Percentiles rank a stretch among this genome's conserved stretches.
phyloP scores from a whole-genome alignment of 2,888 invertebrate species.

The Itoplectis maculator region DNA sequence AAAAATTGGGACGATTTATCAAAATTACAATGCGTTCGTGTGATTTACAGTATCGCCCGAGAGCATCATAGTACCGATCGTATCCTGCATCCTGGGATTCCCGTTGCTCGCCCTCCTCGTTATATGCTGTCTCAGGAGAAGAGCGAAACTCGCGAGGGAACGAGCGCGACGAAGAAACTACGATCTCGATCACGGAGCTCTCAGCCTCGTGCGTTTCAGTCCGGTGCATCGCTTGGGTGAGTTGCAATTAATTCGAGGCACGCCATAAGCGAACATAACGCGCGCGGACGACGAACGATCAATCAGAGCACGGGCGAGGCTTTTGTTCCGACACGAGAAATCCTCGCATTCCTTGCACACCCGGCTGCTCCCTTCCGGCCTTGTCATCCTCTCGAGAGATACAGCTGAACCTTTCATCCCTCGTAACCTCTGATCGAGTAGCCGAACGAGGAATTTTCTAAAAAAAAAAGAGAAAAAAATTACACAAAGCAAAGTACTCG shows the following conservation, averaged over 20 bases:
- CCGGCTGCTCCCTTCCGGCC: neutral
- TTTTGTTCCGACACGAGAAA: neutral
- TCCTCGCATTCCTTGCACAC: neutral
- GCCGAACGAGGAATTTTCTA: neutral
- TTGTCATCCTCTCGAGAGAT: neutral
- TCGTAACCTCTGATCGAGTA: neutral
- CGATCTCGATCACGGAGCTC: slow-evolving; percentile 93
- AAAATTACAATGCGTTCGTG: slow-evolving; percentile 14
- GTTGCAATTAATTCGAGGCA: slow-evolving; percentile 42
- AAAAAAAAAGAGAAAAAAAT: neutral
- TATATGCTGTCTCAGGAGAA: slow-evolving; percentile 93
- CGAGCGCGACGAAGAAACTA: slow-evolving; percentile 92
- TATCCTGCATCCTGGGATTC: slow-evolving; percentile 95
- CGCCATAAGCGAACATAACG: neutral
- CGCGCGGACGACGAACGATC: slow-evolving; percentile 40
- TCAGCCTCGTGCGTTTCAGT: slow-evolving; percentile 92
- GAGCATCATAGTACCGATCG: slow-evolving; percentile 94
- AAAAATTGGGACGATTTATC: neutral
- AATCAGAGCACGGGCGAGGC: slow-evolving; percentile 13
- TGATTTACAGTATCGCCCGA: slow-evolving; percentile 91
- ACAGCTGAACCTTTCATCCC: neutral
- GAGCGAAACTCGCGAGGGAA: slow-evolving; percentile 94
- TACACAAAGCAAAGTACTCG: neutral
- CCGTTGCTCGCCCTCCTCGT: slow-evolving; percentile 94
- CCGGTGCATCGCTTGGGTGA: slow-evolving; percentile 90